Evolutionary conservation across 2,113 vertebrate species (phyloP), one percentile per base, ranked within the genome.

Genomic region (Columba janthina): DNA sequence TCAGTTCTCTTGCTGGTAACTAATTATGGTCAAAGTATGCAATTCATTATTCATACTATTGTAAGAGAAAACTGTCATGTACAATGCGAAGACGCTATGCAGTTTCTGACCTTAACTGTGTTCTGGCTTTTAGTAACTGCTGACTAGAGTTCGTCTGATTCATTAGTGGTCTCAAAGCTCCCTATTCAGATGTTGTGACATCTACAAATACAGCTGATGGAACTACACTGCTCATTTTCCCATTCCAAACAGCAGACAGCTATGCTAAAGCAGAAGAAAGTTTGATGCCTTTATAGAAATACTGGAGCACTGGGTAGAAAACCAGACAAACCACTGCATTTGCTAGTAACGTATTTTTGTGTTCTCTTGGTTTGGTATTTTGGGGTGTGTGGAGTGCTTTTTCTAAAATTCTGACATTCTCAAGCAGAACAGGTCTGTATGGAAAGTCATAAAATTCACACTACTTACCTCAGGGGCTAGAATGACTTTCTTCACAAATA

Each of bases 401-500:
- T 56, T 10, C 26, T 58, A 12, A 48, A 38, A 74, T 73, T 44
- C 22, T 22, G 32, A 53, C 32, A 92, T 57, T 89, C n/a, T 85
- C 36, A 76, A 58, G 56, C 20, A 60, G 72, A 91, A 88, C 26
- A 72, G 53, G 78, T 83, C 53, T 70, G 12, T 64, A 88, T 3
- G 44, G 42, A 57, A 93, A 81, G 61, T 50, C 9, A 89, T 44
- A 94, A 91, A 93, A 88, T 53, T 86, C 79, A 90, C 42, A 48
- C 61, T 83, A 54, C 53, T 83, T 89, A 83, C 58, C 42, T 72
- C 74, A 96, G 82, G 85, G 88, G n/a, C 83, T 90, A 80, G 72
- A 96, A 94, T 58, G 75, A 83, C 67, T 96, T 96, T 61, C 84
- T 93, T 92, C 78, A 78, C 73, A 95, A 94, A 95, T 78, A 94